Percentiles rank a stretch among this genome's conserved stretches.
Conservation (phyloP, 2,797 vertebrate species). For the Thalassophryne amazonica region DNA sequence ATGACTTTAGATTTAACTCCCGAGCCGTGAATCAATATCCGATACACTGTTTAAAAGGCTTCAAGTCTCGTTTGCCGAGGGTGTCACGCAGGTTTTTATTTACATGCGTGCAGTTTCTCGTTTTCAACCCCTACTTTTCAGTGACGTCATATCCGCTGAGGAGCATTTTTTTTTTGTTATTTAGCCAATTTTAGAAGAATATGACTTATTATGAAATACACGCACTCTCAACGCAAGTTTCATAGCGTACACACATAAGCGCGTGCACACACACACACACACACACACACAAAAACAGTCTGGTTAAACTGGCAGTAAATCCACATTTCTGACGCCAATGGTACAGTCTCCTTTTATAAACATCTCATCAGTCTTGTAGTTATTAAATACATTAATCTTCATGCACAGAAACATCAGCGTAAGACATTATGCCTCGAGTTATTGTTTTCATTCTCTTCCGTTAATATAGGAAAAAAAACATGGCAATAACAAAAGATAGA, state of each 20-base stretch:
- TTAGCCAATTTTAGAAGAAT: background rate
- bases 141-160: constrained; percentile 73
- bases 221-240: fast-evolving
- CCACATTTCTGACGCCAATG: constrained; percentile 17
- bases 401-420: background rate
- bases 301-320: background rate
- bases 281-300: background rate
- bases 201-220: fast-evolving
- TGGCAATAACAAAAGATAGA: too few relatives aligned
- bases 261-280: background rate
- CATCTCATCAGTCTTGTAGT: constrained; percentile 28
- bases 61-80: too few relatives aligned
- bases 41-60: too few relatives aligned
- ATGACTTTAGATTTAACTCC: too few relatives aligned
- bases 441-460: too few relatives aligned
- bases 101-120: constrained; percentile 79
- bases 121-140: constrained; percentile 73
- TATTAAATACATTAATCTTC: background rate
- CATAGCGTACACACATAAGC: background rate
- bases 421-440: too few relatives aligned
- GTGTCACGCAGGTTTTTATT: constrained; percentile 47
- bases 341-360: constrained; percentile 68
- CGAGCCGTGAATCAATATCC: too few relatives aligned
- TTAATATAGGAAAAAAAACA: background rate
- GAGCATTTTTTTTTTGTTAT: background rate